Base-by-base conservation (phyloP, 2,113 vertebrate genomes). In the Megaleporinus macrocephalus region DNA sequence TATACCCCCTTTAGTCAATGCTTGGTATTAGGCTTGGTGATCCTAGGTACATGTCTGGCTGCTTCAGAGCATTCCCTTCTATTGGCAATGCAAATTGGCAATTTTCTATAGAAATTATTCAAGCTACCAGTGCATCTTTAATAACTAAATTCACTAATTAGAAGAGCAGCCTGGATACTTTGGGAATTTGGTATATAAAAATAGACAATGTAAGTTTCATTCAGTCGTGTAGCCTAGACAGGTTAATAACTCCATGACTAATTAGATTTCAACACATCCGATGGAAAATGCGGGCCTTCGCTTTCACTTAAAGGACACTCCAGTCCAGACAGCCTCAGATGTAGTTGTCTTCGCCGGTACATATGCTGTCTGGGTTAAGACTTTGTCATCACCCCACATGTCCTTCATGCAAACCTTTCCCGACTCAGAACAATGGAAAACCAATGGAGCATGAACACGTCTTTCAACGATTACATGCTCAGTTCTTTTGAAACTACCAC, bases 331-430 rank as follows among this genome's bases (percentile, higher is more conserved):
- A 53, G 26, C 27, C 51, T 51, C 41, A 77, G 16, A 26, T n/a
- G 41, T 66, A 33, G 41, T 44, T 26, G 24, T 44, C 33, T 24
- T 75, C 55, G 65, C 66, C 41, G 9, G 4, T 44, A 44, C 41
- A 44, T 44, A 44, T 44, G 41, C 41, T 44, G 4, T 44, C 41
- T 44, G 41, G 29, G 27, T 33, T 55, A 49, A 74, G 0, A 20
- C 12, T 73, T 24, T 36, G 9, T 29, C 59, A 81, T 65, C 71
- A 57, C 20, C 30, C 61, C 33, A 59, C 15, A 44, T 33, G 51
- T 76, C 73, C 63, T 76, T 76, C 33, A 59, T 15, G 41, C 36
- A 80, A 59, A 80, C 63, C 30, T 15, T 69, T 59, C 33, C 14
- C 27, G 15, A 57, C 14, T 57, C 29, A 18, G 30, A 74, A 59